A percentile compares a stretch with the other conserved stretches of the same genome.
Conservation (phyloP, 2,888 invertebrate genomes). For the Drosophila peninsularis region DNA sequence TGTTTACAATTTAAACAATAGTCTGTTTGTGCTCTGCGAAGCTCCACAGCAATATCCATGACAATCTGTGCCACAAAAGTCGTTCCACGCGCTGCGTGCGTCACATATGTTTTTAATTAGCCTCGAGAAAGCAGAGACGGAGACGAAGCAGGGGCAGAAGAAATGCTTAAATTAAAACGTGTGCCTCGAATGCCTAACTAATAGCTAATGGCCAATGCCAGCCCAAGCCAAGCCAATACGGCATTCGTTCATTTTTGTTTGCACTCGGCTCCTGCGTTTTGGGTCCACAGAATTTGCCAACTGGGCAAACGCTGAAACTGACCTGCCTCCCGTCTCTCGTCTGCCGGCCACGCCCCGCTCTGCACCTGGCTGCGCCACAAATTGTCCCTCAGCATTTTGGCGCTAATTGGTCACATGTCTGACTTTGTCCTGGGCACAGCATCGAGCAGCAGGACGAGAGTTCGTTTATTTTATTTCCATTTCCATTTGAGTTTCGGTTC, state of each 20-base stretch:
- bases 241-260: constrained; percentile 41
- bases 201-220: constrained; percentile 32
- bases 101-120: constrained; percentile 58
- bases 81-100: constrained; percentile 13
- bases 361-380: constrained; percentile 3
- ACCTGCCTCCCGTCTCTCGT: not conserved
- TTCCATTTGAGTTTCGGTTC: constrained; percentile 17
- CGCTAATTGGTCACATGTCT: constrained; percentile 61
- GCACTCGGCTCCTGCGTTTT: constrained; percentile 24
- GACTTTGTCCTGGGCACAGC: constrained; percentile 29
- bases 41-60: constrained; percentile 38
- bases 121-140: constrained; percentile 14
- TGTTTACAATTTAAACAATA: constrained; percentile 47
- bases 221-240: constrained; percentile 42
- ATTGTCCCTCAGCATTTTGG: constrained; percentile 28
- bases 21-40: constrained; percentile 31
- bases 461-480: constrained; percentile 31
- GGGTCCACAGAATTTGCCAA: constrained; percentile 15
- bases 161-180: constrained; percentile 40
- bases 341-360: not conserved
- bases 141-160: constrained; percentile 1
- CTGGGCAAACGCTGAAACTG: constrained; percentile 23
- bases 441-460: constrained; percentile 1
- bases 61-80: constrained; percentile 26
- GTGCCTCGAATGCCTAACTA: constrained; percentile 45